phyloP scores from a whole-genome alignment of 2,888 invertebrate genomes.

The Drosophila anomalata region DNA sequence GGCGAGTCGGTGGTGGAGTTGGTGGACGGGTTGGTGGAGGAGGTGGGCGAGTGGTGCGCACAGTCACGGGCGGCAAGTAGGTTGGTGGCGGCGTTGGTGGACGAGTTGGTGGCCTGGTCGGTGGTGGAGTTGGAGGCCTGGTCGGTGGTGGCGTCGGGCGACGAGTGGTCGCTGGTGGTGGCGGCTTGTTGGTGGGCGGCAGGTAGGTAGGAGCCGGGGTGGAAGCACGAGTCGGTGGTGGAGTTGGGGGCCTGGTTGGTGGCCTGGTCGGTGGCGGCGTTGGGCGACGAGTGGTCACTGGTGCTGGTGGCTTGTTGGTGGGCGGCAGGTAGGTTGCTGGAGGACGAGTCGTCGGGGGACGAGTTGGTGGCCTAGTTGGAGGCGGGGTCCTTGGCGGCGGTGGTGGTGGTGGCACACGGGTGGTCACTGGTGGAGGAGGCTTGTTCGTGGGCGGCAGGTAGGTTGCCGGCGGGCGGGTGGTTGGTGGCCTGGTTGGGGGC shows the following conservation, averaged over 20 bases:
- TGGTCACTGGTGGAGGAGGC: constrained; percentile 54
- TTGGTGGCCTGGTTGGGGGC: constrained; percentile 35
- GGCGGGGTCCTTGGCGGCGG: constrained; percentile 49
- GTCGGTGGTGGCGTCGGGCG: constrained; percentile 22
- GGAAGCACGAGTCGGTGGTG: constrained; percentile 21
- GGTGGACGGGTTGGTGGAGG: constrained; percentile 53
- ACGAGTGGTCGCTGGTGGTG: constrained; percentile 21
- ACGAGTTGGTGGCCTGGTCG: constrained; percentile 41
- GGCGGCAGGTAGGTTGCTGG: constrained; percentile 56
- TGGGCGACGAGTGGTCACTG: constrained; percentile 30
- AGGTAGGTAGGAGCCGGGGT: constrained; percentile 42
- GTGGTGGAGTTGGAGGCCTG: constrained; percentile 33
- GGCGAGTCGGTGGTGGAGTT: constrained; percentile 34
- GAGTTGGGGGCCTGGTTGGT: constrained; percentile 35
- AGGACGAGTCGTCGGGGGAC: constrained; percentile 39
- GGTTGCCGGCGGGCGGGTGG: constrained; percentile 22
- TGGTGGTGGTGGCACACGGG: constrained; percentile 16
- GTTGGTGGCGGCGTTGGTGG: constrained; percentile 28
- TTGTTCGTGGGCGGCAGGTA: constrained; percentile 51
- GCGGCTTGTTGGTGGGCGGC: constrained; percentile 40
- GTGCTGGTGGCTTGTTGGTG: constrained; percentile 21
- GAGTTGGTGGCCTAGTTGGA: constrained; percentile 40
- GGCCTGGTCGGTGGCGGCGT: constrained; percentile 37
- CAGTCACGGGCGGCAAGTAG: constrained; percentile 52
- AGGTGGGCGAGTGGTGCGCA: constrained; percentile 28